phyloP scores from a whole-genome alignment of 2,888 invertebrate genomes.

The Eudemis profundana region DNA sequence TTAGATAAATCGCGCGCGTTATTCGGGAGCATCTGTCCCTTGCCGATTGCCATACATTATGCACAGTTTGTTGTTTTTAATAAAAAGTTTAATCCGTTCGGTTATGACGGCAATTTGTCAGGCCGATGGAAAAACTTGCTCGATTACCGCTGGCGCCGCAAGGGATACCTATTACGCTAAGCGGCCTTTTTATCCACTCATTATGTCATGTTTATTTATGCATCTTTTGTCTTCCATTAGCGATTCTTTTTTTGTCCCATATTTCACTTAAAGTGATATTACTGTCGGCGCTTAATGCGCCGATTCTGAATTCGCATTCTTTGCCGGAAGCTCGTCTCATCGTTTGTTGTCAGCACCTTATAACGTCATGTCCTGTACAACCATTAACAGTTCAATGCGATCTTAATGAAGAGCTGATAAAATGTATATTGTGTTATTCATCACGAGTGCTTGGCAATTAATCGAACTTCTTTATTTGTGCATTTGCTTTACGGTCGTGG shows the following conservation, averaged over 20 bases:
- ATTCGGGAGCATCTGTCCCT: conserved; percentile 84
- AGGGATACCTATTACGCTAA: conserved; percentile 61
- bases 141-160: conserved; percentile 75
- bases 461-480: conserved; percentile 72
- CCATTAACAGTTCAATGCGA: conserved; percentile 82
- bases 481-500: conserved; percentile 69
- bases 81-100: conserved; percentile 85
- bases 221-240: conserved; percentile 82
- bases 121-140: conserved; percentile 82
- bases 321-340: conserved; percentile 69
- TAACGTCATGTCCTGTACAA: conserved; percentile 70
- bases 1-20: conserved; percentile 83
- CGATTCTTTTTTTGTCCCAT: conserved; percentile 61
- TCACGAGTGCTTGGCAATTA: conserved; percentile 76
- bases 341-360: conserved; percentile 76
- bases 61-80: conserved; percentile 85
- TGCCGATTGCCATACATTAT: conserved; percentile 84
- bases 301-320: conserved; percentile 61
- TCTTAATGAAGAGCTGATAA: conserved; percentile 82
- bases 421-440: conserved; percentile 80
- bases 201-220: conserved; percentile 82
- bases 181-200: conserved; percentile 70
- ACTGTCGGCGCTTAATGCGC: conserved; percentile 58
- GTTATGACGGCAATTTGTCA: conserved; percentile 85
- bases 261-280: conserved; percentile 71